Conservation (phyloP, 2,888 invertebrate species). For the Chymomyza caudatula region DNA sequence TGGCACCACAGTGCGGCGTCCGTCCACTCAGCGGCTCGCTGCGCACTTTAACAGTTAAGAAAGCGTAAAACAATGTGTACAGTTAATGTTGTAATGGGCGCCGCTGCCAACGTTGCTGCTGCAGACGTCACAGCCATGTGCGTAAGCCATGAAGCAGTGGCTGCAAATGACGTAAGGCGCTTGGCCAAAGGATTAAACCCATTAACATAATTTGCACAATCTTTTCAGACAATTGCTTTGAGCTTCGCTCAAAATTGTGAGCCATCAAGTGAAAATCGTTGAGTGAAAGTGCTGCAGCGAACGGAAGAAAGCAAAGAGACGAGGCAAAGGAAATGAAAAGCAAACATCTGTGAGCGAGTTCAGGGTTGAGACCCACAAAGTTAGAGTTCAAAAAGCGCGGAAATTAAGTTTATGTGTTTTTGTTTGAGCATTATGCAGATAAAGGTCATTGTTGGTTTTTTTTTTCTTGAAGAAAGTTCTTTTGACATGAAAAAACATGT, state of each 20-base stretch:
- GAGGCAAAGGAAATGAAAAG: background rate
- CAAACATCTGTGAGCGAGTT: background rate
- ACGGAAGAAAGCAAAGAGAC: background rate
- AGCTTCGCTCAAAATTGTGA: background rate
- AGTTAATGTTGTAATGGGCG: slow-evolving; percentile 1
- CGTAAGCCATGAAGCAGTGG: slow-evolving; percentile 5
- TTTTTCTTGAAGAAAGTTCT: too few relatives aligned
- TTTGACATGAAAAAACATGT: too few relatives aligned
- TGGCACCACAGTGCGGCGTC: too few relatives aligned
- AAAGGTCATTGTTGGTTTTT: background rate
- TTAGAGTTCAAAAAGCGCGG: background rate
- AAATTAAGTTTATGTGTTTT: background rate
- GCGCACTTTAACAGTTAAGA: slow-evolving; percentile 45
- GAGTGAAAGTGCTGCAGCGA: background rate
- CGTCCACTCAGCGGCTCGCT: too few relatives aligned
- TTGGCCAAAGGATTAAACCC: background rate
- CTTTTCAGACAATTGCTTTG: background rate
- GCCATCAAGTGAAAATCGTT: background rate
- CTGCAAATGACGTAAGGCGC: slow-evolving; percentile 22
- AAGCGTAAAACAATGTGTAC: slow-evolving; percentile 45
- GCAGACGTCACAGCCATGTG: slow-evolving; percentile 3
- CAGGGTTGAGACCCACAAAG: background rate
- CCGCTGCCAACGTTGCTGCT: too few relatives aligned
- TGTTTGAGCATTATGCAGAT: background rate
- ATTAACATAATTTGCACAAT: background rate